phyloP scores from a whole-genome alignment of 1,140 invertebrate genomes.

The Hyles euphorbiae region DNA sequence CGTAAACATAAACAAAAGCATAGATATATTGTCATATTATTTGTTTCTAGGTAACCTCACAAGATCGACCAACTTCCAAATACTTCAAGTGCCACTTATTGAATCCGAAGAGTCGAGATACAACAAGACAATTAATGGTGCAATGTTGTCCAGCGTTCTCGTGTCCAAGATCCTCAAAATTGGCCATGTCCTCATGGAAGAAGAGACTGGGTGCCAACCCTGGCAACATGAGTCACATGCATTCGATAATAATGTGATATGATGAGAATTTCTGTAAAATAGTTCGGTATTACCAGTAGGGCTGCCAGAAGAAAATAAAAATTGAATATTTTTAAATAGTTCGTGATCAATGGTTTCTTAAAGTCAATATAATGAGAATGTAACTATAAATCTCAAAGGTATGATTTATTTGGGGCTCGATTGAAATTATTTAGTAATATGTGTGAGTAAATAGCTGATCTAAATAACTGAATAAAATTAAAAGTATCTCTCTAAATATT shows the following conservation, averaged over 20 bases:
- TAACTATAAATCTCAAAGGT: too few species aligned
- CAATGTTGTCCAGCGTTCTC: constrained; percentile 29
- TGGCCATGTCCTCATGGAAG: constrained; percentile 22
- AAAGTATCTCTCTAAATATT: too few species aligned
- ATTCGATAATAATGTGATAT: neutral
- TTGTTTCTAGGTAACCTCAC: constrained; percentile 30
- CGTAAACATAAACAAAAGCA: too few species aligned
- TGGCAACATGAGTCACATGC: neutral
- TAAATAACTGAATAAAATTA: too few species aligned
- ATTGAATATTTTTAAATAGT: too few species aligned
- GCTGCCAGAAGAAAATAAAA: too few species aligned
- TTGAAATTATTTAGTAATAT: too few species aligned
- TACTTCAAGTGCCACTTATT: constrained; percentile 19
- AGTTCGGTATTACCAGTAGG: too few species aligned
- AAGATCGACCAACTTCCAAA: constrained; percentile 26
- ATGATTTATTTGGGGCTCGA: too few species aligned
- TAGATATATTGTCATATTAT: neutral
- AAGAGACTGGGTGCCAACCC: constrained; percentile 8
- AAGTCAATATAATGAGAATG: too few species aligned
- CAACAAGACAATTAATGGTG: constrained; percentile 39
- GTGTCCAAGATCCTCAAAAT: constrained; percentile 35
- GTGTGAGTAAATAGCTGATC: too few species aligned
- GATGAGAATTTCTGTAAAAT: neutral
- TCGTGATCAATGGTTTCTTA: too few species aligned
- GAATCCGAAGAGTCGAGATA: constrained; percentile 14